Evolutionary conservation across 2,888 invertebrate species (phyloP), one percentile per base, ranked within the genome.

Genomic region (Leucophora obtusa): DNA sequence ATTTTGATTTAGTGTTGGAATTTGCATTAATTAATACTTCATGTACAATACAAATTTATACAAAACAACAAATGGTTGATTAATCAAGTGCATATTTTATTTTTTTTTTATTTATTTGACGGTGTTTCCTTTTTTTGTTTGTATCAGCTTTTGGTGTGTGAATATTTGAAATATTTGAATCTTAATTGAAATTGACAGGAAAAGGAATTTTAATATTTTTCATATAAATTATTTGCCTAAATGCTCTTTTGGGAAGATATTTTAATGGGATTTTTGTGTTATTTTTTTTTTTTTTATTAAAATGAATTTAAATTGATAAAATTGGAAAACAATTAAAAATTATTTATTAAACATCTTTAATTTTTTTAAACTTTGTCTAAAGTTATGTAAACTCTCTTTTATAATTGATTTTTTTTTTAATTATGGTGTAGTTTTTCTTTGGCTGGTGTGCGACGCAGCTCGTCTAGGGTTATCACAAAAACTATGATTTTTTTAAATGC

Each of bases 11-110:
- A 43, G 71, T 68, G 50, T 8, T 75, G 70, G 70, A 56, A 79
- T 75, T 79, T 71, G 43, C 50, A 66, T 75, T 80, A 72, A 72
- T 80, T 71, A 69, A 63, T 72, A 69, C 28, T 71, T 71, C 35
- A n/a, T 59, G 51, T 11, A 70, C 17, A 70, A 33, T 60, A 35
- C 1, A 51, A 9, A 28, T n/a, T n/a, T 4, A 28, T 51, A 28
- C n/a, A 38, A 58, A 59, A 28, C 15, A 62, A 47, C 17, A 58
- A 70, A 65, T 43, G 14, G 11, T 33, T 79, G 38, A 69, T 69
- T 72, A 72, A 69, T 73, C 72, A 63, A 73, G 63, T 69, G 69
- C 56, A 63, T 11, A 17, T 15, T 43, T 43, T 10, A 11, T 65
- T 35, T 54, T 63, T 68, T 21, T 5, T 11, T 60, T 10, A 28